Percentiles rank a stretch among this genome's conserved stretches.
These are phyloP conservation scores for Muntiacus reevesi DNA, from an alignment of 2,113 vertebrate species.

Conservation along the genomic window DNA sequence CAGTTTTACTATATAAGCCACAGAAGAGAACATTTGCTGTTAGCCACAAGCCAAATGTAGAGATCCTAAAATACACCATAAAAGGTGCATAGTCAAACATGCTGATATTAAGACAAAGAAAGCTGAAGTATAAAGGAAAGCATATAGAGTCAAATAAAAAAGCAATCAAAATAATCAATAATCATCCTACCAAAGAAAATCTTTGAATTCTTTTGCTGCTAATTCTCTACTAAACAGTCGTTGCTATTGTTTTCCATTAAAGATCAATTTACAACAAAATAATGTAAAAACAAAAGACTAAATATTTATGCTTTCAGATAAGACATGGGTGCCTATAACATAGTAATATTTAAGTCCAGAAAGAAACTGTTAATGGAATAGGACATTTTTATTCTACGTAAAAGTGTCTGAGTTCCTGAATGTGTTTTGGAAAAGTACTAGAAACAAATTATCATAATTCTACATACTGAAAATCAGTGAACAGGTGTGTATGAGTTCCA, in stretches of 20 bases:
- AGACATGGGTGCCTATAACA: neutral
- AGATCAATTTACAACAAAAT: conserved; percentile 30
- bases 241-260: conserved; percentile 2
- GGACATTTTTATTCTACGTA: neutral
- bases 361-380: conserved; percentile 37
- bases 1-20: conserved; percentile 20
- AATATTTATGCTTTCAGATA: conserved; percentile 35
- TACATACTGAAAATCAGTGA: neutral
- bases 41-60: conserved; percentile 27
- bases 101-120: neutral
- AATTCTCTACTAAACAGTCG: conserved; percentile 3
- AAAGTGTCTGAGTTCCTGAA: neutral
- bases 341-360: conserved; percentile 21
- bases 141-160: neutral
- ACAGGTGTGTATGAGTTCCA: neutral
- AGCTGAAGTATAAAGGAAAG: neutral
- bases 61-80: neutral
- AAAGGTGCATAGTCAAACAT: neutral
- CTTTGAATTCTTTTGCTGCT: conserved; percentile 34
- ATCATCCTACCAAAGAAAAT: conserved; percentile 18
- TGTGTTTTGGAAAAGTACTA: conserved; percentile 27
- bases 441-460: conserved; percentile 19
- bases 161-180: conserved; percentile 6
- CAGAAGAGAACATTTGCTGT: neutral
- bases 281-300: conserved; percentile 1